Percentiles rank a stretch among this genome's conserved stretches.
Conservation (phyloP, 2,113 vertebrate genomes). For the Falcunculus frontatus region DNA sequence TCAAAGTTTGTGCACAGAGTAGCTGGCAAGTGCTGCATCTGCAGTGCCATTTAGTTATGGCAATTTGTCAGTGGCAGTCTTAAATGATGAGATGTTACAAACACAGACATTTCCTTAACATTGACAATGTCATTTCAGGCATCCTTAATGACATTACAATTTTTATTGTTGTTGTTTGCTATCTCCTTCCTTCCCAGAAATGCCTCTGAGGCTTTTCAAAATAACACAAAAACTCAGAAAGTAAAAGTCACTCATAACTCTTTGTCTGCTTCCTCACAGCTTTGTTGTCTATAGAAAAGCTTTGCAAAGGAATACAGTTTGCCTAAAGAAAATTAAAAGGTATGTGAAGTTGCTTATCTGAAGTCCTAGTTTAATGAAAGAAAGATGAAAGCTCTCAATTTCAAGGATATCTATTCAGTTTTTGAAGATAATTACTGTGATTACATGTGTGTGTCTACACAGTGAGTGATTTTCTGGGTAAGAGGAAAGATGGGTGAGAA, state of each 20-base stretch:
- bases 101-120: background rate
- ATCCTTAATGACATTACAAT: background rate
- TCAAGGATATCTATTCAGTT: background rate
- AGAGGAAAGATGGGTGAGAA: background rate
- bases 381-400: conserved; percentile 12
- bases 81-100: background rate
- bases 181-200: background rate
- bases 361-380: background rate
- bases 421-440: background rate
- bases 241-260: background rate
- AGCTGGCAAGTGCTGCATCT: background rate
- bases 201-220: background rate
- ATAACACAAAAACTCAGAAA: background rate
- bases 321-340: background rate
- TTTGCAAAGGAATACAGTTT: background rate
- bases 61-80: background rate
- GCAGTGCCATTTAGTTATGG: background rate
- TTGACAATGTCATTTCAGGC: background rate
- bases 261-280: background rate
- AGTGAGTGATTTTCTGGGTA: background rate
- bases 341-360: background rate
- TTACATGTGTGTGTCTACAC: background rate
- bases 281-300: background rate
- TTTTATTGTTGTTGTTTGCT: background rate
- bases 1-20: background rate